Evolutionary conservation across 2,888 invertebrate genomes (phyloP), one percentile per base, ranked within the genome.

Genomic region (Lapara coniferarum): DNA sequence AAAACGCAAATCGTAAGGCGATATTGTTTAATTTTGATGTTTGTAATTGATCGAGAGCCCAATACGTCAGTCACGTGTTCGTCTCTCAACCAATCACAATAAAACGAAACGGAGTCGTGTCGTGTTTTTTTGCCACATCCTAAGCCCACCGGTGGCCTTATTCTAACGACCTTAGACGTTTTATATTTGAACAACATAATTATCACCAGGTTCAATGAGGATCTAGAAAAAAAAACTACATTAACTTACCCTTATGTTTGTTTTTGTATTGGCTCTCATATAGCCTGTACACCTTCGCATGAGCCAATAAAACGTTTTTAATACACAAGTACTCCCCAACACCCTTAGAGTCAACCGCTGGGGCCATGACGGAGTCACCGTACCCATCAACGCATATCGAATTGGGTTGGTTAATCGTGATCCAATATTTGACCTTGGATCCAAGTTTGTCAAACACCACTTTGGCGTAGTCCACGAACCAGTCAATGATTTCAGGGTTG

Each of bases 331-430:
- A 95, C n/a, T 91, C 94, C 0, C 86, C 93, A 0, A 92, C 72
- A 0, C 93, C 95, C 0, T 85, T 85, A 0, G 85, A 77, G 13
- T 85, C 79, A 0, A 94, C 57, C 0, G 84, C 90, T 0, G 93
- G 93, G 0, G 93, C 89, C 71, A 84, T 75, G 0, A 69, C 52
- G 0, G 73, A 81, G 0, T 75, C 79, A 0, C 91, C 93, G 77
- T 95, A 96, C 0, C 94, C 94, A 0, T 84, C 83, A 0, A 87
- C 73, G 68, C 93, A 94, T 8, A 90, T 83, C 1, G 85, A 80
- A 67, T 86, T 88, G 0, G 95, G 95, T 74, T 96, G 95, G 80
- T 96, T 96, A 0, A 95, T 85, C 0, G 96, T 96, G 0, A 95
- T 90, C 95, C 95, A 96, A 63, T 88, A 89, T 72, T 94, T 91